Evolutionary conservation across 2,888 invertebrate species (phyloP).

Genomic region (Mimumesa dahlbomi): DNA sequence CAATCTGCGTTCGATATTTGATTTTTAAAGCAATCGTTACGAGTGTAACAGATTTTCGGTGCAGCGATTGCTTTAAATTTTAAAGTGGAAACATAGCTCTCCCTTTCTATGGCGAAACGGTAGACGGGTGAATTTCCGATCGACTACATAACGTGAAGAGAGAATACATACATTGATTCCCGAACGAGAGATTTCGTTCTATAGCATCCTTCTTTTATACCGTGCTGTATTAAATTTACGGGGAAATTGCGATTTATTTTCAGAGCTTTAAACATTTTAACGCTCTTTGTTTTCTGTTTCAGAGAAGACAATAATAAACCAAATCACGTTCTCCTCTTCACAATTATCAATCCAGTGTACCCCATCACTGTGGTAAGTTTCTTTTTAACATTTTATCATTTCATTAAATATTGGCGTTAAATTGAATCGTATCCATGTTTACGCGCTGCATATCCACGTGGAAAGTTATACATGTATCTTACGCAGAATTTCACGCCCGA

Average conservation of each 20-base stretch:
- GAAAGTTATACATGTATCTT: too few species aligned
- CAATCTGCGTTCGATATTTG: background rate
- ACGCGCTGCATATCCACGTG: too few species aligned
- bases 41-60: constrained; percentile 32
- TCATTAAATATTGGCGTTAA: background rate
- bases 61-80: constrained; percentile 39
- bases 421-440: background rate
- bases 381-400: background rate
- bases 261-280: constrained; percentile 20
- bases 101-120: constrained; percentile 29
- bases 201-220: constrained; percentile 32
- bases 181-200: too few species aligned
- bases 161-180: too few species aligned
- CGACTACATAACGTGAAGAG: constrained; percentile 21
- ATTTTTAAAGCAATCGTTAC: background rate
- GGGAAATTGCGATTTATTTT: constrained; percentile 45
- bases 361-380: constrained; percentile 99
- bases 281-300: constrained; percentile 66
- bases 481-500: too few species aligned
- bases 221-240: constrained; percentile 33
- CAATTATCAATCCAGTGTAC: constrained; percentile 98
- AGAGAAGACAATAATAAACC: constrained; percentile 92
- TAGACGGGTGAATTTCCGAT: constrained; percentile 51
- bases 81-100: constrained; percentile 13
- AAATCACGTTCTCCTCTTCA: constrained; percentile 98